phyloP scores from a whole-genome alignment of 2,888 invertebrate genomes.

The Trisateles emortualis region DNA sequence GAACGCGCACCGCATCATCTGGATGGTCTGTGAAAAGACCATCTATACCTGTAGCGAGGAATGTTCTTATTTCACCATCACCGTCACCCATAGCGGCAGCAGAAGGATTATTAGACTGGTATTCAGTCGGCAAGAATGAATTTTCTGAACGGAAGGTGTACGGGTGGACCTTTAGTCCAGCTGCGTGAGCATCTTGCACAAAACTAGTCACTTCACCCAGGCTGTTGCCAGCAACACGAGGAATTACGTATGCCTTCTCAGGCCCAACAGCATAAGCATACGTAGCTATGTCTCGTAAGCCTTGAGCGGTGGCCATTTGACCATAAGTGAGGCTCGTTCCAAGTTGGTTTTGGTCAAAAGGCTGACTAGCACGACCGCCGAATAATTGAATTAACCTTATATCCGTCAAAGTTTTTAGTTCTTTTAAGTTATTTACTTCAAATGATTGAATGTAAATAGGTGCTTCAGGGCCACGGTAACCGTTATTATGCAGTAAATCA shows the following conservation, averaged over 20 bases:
- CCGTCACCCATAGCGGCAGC: constrained; percentile 65
- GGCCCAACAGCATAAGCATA: constrained; percentile 79
- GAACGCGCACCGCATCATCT: constrained; percentile 64
- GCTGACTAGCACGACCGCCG: constrained; percentile 50
- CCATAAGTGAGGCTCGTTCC: constrained; percentile 70
- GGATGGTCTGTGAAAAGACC: constrained; percentile 79
- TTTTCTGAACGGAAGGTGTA: constrained; percentile 80
- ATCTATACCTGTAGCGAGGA: constrained; percentile 72
- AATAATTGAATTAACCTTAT: constrained; percentile 72
- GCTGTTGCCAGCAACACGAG: constrained; percentile 60
- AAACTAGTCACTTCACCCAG: constrained; percentile 68
- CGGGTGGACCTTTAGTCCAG: constrained; percentile 77
- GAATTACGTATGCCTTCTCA: constrained; percentile 75
- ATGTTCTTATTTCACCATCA: constrained; percentile 67
- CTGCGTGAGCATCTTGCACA: constrained; percentile 71
- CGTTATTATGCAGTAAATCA: constrained; percentile 69
- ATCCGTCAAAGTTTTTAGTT: constrained; percentile 69
- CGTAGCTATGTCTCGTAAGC: constrained; percentile 70
- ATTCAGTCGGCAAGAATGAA: constrained; percentile 69
- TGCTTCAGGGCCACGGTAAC: constrained; percentile 64
- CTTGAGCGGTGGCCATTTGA: constrained; percentile 75
- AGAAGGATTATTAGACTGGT: constrained; percentile 57
- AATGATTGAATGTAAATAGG: constrained; percentile 80
- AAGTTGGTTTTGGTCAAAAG: constrained; percentile 66
- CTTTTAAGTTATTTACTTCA: constrained; percentile 76